Evolutionary conservation across 2,888 invertebrate species (phyloP), one percentile per base, ranked within the genome.

Genomic region (Myopa testacea): DNA sequence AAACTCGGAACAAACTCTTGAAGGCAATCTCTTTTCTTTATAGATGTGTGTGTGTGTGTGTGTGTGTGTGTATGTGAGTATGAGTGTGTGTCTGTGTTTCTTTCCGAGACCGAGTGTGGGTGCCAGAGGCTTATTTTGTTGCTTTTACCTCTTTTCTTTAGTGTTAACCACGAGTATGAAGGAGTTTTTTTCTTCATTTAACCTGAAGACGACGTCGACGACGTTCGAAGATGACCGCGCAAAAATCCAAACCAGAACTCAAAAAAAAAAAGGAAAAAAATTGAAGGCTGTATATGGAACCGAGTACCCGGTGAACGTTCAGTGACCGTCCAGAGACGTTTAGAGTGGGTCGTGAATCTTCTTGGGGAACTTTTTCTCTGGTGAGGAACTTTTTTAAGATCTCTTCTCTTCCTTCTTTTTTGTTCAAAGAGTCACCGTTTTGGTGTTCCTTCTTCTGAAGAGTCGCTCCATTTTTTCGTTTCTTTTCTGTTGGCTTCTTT

Each of bases 91-190:
- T 60, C 6, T 60, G 60, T 19, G 45, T 45, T 60, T 60, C 19
- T 60, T 60, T 16, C 3, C 5, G 16, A 37, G 37, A 12, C 34
- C 38, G 65, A 26, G 26, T 65, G 65, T 65, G 65, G 65, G 65
- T 65, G 65, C 65, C 37, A 34, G 16, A 65, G 65, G 65, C 65
- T 65, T 8, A 4, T 65, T 58, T n/a, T 26, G 2, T 62, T 65
- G 0, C 65, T 5, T 38, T 65, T 37, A 37, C 34, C 34, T 37
- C 37, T 38, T 34, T 62, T 62, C 4, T 62, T 38, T 65, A 65
- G 4, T 6, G 34, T 4, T 10, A 12, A 62, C 14, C 12, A 65
- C 34, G 38, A 65, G 37, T 65, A 14, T 6, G 38, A 65, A 65
- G 4, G 37, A 38, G 38, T 65, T 65, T 65, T 38, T 34, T 65